These are phyloP conservation scores for Achroia grisella DNA, from an alignment of 1,140 invertebrate species.

Conservation along the genomic window DNA sequence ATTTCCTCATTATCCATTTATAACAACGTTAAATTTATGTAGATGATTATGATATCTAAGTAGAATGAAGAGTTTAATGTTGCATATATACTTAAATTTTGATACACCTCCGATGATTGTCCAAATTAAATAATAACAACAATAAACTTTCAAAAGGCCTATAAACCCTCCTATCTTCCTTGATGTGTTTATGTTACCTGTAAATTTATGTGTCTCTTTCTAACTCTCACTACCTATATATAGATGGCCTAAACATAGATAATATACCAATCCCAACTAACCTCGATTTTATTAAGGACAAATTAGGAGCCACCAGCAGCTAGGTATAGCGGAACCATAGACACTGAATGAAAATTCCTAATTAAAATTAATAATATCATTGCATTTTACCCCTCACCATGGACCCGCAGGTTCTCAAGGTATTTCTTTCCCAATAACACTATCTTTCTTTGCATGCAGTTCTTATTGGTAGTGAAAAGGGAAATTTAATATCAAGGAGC, in stretches of 20 bases:
- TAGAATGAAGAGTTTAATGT: too few relatives aligned
- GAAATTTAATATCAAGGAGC: conserved; percentile 1
- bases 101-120: conserved; percentile 22
- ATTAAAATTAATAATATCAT: conserved; percentile 66
- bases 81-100: too few relatives aligned
- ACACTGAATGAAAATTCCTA: conserved; percentile 46
- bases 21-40: too few relatives aligned
- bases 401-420: conserved; percentile 83
- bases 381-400: conserved; percentile 69
- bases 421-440: conserved; percentile 74
- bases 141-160: conserved; percentile 15
- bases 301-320: conserved; percentile 55
- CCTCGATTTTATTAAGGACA: conserved; percentile 27
- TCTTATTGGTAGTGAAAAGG: conserved; percentile 23
- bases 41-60: too few relatives aligned
- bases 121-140: conserved; percentile 14
- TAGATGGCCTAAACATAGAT: conserved; percentile 29
- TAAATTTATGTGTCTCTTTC: conserved; percentile 48
- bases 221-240: conserved; percentile 44
- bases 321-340: conserved; percentile 37
- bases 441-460: conserved; percentile 60
- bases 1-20: background rate
- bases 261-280: conserved; percentile 22
- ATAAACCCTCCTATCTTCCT: conserved; percentile 42
- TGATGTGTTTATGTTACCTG: conserved; percentile 56